These are phyloP conservation scores for Metellina segmentata DNA, from an alignment of 2,888 invertebrate species.

Conservation along the genomic window DNA sequence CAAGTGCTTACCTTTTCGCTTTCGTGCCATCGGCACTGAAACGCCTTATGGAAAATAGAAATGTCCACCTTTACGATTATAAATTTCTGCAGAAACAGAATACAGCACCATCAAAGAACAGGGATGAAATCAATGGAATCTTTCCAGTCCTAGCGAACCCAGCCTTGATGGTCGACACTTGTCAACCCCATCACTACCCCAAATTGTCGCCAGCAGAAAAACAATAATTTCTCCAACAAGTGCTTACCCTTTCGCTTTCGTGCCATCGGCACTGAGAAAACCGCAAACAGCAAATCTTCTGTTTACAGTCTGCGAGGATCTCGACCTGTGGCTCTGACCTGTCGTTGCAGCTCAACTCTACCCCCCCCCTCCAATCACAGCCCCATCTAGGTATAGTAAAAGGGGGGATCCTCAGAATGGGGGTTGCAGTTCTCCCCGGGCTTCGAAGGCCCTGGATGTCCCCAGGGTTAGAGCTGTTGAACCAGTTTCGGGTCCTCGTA, in stretches of 20 bases:
- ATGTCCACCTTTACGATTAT: no score
- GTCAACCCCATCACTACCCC: neutral
- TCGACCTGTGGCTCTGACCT: constrained; percentile 68
- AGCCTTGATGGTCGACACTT: no score
- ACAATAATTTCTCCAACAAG: neutral
- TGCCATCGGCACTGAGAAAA: constrained; percentile 41
- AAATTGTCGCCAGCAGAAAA: neutral
- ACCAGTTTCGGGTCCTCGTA: constrained; percentile 55
- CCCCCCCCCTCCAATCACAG: neutral
- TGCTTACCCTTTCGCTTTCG: neutral
- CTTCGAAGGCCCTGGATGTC: constrained; percentile 44
- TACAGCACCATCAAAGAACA: no score
- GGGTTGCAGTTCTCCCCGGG: constrained; percentile 42
- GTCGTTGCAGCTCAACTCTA: constrained; percentile 38
- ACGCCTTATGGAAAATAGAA: no score
- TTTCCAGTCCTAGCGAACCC: no score
- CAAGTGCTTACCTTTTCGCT: no score
- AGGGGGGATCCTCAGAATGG: constrained; percentile 1
- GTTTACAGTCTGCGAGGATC: constrained; percentile 69
- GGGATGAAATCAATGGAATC: no score
- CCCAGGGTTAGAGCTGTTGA: constrained; percentile 57
- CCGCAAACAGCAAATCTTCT: constrained; percentile 35
- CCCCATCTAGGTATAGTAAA: constrained; percentile 38
- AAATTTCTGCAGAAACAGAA: no score
- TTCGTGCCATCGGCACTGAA: constrained; percentile 18